phyloP scores from a whole-genome alignment of 2,113 vertebrate species.

The Ctenodactylus gundi region DNA sequence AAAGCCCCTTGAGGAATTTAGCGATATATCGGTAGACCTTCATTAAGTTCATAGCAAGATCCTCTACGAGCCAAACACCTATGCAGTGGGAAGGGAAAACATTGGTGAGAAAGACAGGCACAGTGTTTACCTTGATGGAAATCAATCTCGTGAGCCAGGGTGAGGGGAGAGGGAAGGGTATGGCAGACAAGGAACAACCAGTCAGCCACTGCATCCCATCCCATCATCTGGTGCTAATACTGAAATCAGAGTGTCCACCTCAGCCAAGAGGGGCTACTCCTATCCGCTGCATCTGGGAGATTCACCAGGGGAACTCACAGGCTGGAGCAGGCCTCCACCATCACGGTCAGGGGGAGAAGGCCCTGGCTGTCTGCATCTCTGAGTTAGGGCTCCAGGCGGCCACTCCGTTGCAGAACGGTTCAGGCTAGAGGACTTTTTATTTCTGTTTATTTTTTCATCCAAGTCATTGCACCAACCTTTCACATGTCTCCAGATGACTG shows the following conservation, averaged over 20 bases:
- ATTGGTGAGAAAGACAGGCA: background rate
- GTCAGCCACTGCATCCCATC: too few relatives aligned
- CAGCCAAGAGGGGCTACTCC: background rate
- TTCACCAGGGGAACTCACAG: too few relatives aligned
- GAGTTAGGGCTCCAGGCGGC: background rate
- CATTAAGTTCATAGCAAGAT: background rate
- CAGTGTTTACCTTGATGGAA: fast-evolving
- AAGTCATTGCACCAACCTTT: background rate
- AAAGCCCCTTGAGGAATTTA: background rate
- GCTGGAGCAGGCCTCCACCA: too few relatives aligned
- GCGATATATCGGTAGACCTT: background rate
- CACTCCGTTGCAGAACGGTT: background rate
- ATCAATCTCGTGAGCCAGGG: background rate
- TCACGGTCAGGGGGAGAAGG: background rate
- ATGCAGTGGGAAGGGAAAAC: background rate
- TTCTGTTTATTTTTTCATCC: constrained; percentile 40
- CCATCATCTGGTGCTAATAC: background rate
- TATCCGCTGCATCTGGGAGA: fast-evolving
- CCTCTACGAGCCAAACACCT: background rate
- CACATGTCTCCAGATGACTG: constrained; percentile 56
- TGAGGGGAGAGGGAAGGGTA: fast-evolving
- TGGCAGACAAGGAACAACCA: background rate
- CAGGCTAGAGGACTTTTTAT: background rate
- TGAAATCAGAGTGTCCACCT: background rate
- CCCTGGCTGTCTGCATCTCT: background rate